Evolutionary conservation across 1,140 invertebrate genomes (phyloP).

Genomic region (Drosophila seguyi): DNA sequence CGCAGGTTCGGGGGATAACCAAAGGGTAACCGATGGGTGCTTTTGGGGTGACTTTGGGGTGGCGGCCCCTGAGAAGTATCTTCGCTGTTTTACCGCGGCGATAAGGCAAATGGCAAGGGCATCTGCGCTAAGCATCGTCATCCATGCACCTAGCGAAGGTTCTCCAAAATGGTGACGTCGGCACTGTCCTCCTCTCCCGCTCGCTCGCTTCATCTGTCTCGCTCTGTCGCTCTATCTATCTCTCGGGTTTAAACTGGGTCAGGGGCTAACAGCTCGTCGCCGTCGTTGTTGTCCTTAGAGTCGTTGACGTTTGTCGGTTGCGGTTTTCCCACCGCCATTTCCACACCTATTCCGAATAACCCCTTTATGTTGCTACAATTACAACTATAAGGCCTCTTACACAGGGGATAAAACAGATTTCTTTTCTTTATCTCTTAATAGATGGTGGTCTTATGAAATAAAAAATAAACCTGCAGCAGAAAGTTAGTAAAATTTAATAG

Average conservation of each 20-base stretch:
- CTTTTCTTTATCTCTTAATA: neutral
- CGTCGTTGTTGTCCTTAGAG: constrained; percentile 50
- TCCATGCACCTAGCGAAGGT: constrained; percentile 59
- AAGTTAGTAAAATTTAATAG: neutral
- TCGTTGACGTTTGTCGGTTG: constrained; percentile 62
- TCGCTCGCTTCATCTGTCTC: constrained; percentile 16
- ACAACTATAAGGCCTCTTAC: constrained; percentile 4
- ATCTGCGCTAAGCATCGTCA: constrained; percentile 51
- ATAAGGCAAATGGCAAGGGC: constrained; percentile 63
- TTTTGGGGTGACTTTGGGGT: neutral
- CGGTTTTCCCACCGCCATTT: constrained; percentile 36
- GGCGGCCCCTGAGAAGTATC: constrained; percentile 19
- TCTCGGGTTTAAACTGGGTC: constrained; percentile 68
- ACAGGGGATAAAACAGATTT: constrained; percentile 13
- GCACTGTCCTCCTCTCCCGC: constrained; percentile 22
- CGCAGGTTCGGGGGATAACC: neutral
- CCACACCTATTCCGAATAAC: constrained; percentile 30
- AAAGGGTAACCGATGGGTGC: neutral
- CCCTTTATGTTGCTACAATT: constrained; percentile 10
- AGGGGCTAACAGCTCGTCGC: constrained; percentile 64
- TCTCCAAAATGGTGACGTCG: constrained; percentile 71
- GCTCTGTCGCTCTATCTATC: constrained; percentile 30
- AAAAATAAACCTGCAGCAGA: neutral
- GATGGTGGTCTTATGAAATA: neutral
- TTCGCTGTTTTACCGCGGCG: constrained; percentile 30